Conservation (phyloP, 2,888 invertebrate species). For the Leucophenga maculata region DNA sequence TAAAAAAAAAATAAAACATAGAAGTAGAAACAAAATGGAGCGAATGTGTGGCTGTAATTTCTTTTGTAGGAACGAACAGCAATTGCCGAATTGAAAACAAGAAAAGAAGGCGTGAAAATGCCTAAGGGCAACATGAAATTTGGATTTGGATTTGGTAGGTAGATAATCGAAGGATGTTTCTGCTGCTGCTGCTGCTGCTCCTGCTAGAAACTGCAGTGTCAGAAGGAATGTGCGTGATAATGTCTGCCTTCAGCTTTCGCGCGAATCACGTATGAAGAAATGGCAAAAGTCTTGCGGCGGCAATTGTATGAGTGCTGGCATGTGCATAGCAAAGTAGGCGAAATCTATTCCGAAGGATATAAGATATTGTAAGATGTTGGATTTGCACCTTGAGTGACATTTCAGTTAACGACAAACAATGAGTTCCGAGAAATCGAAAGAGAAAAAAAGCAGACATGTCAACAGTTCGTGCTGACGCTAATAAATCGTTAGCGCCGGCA, state of each 20-base stretch:
- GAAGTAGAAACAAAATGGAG: too few species aligned
- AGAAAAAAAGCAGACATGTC: constrained; percentile 24
- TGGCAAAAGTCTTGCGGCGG: constrained; percentile 7
- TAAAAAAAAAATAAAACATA: constrained; percentile 50
- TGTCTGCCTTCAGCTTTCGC: constrained; percentile 38
- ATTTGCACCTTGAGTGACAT: constrained; percentile 57
- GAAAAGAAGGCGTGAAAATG: constrained; percentile 15
- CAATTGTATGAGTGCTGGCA: neutral
- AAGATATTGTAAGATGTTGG: neutral
- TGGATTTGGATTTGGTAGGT: constrained; percentile 15
- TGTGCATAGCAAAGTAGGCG: neutral
- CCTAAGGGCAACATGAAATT: constrained; percentile 29
- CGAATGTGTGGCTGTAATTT: constrained; percentile 50
- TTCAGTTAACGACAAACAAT: constrained; percentile 58
- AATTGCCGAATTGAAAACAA: constrained; percentile 34
- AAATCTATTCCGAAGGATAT: neutral
- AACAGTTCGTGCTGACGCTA: constrained; percentile 54
- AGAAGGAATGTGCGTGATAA: constrained; percentile 45
- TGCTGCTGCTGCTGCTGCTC: too few species aligned
- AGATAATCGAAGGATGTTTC: constrained; percentile 54
- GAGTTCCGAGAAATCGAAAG: constrained; percentile 12
- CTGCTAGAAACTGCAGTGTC: constrained; percentile 54
- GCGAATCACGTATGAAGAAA: constrained; percentile 53
- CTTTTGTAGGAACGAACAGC: constrained; percentile 28
- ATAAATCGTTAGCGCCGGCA: constrained; percentile 55